Percentiles rank a stretch among this genome's conserved stretches.
phyloP scores from a whole-genome alignment of 2,113 vertebrate genomes.

The Periophthalmodon schlosseri region DNA sequence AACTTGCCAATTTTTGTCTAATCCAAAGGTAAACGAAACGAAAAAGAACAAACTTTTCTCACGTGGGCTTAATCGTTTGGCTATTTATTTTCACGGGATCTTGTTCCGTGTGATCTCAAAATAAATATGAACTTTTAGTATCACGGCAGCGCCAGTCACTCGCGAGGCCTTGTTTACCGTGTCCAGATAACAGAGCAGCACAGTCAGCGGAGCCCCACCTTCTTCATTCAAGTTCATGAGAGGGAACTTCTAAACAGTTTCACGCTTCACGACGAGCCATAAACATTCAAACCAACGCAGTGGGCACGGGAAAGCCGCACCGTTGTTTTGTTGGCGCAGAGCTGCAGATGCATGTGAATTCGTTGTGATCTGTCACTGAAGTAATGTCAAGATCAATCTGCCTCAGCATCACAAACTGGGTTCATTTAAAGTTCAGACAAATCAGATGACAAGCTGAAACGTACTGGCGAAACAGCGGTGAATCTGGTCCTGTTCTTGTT shows the following conservation, averaged over 20 bases:
- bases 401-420: background rate
- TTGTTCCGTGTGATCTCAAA: too few species aligned
- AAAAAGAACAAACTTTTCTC: too few species aligned
- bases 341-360: conserved; percentile 9
- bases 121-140: too few species aligned
- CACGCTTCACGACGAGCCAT: background rate
- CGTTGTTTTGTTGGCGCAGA: background rate
- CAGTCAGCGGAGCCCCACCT: background rate
- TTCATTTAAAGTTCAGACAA: conserved; percentile 4
- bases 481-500: background rate
- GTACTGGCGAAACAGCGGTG: background rate
- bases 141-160: too few species aligned
- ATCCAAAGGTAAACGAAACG: too few species aligned
- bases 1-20: too few species aligned
- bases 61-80: too few species aligned
- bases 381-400: background rate
- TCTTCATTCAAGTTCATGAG: background rate
- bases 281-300: background rate
- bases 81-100: too few species aligned
- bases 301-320: background rate
- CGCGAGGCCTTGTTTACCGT: background rate
- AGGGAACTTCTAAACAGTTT: conserved; percentile 12
- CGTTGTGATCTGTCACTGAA: conserved; percentile 3
- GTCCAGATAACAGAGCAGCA: background rate
- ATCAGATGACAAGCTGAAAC: background rate